A percentile compares a stretch with the other conserved stretches of the same genome.
Conservation (phyloP, 1,140 invertebrate species). For the Carposina sasakii region DNA sequence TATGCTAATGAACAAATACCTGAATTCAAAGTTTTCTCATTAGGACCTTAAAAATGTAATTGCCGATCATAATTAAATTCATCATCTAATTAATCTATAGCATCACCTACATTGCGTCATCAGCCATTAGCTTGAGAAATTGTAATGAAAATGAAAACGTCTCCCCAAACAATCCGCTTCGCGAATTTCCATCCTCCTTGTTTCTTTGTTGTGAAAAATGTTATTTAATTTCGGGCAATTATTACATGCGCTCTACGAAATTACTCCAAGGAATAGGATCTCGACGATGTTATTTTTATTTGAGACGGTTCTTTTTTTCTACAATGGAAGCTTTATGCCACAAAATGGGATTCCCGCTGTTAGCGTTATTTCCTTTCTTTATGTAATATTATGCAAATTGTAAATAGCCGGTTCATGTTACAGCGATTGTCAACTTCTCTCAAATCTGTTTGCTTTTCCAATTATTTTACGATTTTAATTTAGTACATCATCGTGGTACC, state of each 20-base stretch:
- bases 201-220: slow-evolving; percentile 69
- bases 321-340: slow-evolving; percentile 60
- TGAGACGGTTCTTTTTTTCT: slow-evolving; percentile 50
- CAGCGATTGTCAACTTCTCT: no score
- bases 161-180: slow-evolving; percentile 49
- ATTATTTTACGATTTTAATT: no score
- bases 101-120: no score
- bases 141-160: slow-evolving; percentile 54
- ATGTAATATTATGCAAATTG: slow-evolving; percentile 43
- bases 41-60: no score
- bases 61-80: no score
- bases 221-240: slow-evolving; percentile 71
- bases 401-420: no score
- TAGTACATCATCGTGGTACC: no score
- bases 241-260: slow-evolving; percentile 66
- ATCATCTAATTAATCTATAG: no score
- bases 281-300: slow-evolving; percentile 55
- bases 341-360: slow-evolving; percentile 61
- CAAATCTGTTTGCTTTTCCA: no score
- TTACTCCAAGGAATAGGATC: slow-evolving; percentile 64
- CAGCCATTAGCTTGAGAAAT: slow-evolving; percentile 58
- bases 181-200: slow-evolving; percentile 52
- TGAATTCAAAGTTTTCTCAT: no score
- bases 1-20: no score
- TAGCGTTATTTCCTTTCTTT: slow-evolving; percentile 57